Evolutionary conservation across 2,888 invertebrate genomes (phyloP), one percentile per base, ranked within the genome.

Genomic region (Phania funesta): DNA sequence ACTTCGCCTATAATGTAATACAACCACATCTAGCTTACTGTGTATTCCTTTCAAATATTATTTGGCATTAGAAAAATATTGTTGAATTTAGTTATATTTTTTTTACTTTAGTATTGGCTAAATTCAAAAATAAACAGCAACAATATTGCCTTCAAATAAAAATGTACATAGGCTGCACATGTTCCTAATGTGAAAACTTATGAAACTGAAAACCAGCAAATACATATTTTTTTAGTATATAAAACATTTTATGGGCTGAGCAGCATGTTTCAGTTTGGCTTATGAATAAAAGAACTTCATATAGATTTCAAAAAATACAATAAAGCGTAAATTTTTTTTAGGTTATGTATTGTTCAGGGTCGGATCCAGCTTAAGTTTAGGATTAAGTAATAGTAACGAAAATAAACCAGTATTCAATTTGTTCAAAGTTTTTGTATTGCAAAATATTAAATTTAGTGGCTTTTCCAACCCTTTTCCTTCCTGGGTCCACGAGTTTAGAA

Each of bases 51-150:
- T 52, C 60, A 52, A 76, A 68, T 76, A 41, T 68, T 68, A 76
- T 60, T 76, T 68, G 76, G 76, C 76, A 76, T 68, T 68, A 54
- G 68, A 68, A 62, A n/a, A 67, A 62, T 76, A 76, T 68, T 76
- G 68, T 62, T 67, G 60, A 24, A 44, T 44, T 60, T 76, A 29
- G 41, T 60, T 38, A 41, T n/a, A n/a, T n/a, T n/a, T n/a, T n/a
- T n/a, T n/a, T n/a, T n/a, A n/a, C n/a, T n/a, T n/a, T n/a, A 76
- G 52, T 67, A 75, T 67, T 58, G 24, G 50, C 22, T n/a, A 67
- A 16, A 29, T 44, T 52, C 52, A 52, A 52, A 52, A 8, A 52
- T 24, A 38, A 62, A 46, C 20, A 62, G n/a, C n/a, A 38, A 13
- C 26, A 73, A 54, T 16, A 52, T 50, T 9, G 35, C 32, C 32